Base-by-base conservation (phyloP, 1,140 invertebrate species). In the Drosophila santomea region DNA sequence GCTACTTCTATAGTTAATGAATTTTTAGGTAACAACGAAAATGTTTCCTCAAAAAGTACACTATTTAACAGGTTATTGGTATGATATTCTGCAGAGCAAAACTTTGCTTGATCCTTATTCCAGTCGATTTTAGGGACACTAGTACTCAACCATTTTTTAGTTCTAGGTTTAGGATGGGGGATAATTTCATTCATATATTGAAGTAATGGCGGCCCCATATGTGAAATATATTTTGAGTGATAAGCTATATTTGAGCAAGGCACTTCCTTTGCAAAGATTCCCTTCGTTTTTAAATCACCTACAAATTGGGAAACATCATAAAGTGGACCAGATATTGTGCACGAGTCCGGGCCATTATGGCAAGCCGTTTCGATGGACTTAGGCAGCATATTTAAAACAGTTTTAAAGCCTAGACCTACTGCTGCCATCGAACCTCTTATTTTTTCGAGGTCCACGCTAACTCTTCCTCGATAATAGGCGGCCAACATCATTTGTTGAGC, bases 81-180 rank as follows among this genome's bases (percentile, higher is more conserved):
- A 85, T 98, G 97, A 90, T 99, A 99, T 78, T 97, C 97, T 4
- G 98, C 96, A 0, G 97, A 98, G 0, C 96, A 98, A 11, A 94
- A 88, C 59, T 95, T 93, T 2, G 96, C 95, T 5, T 94, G 91
- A 0, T 95, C 91, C 4, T 94, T 93, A n/a, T 95, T 94, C 98
- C 97, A 98, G 25, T 93, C 91, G n/a, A 64, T 67, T 82, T 97
- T 95, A 0, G 95, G 95, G 23, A 98, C 95, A 0, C 97, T 98
- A 0, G 97, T 96, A 77, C 97, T 97, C 0, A 98, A 92, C 98
- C 98, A 99, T 68, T 96, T 96, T 0, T 93, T 85, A 10, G 96
- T 96, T 35, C 98, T 94, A 11, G 92, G 78, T 79, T 96, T 96
- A 0, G 97, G 95, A 1, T 94, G 69, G 0, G 95, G 95, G 45